Percentiles rank a stretch among this genome's conserved stretches.
Evolutionary conservation across 1,140 invertebrate genomes (phyloP).

Genomic region (Amyelois transitella): DNA sequence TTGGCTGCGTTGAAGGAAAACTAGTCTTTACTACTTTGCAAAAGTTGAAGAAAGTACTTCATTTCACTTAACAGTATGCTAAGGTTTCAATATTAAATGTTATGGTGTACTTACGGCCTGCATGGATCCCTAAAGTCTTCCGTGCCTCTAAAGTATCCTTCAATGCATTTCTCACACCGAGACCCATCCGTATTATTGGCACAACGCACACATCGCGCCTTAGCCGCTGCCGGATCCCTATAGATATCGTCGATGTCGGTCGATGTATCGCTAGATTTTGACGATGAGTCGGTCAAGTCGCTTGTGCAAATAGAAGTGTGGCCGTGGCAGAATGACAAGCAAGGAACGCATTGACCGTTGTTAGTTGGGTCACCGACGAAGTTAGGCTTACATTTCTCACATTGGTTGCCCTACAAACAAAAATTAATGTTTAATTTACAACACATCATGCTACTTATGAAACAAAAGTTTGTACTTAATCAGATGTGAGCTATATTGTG

Average conservation of each 20-base stretch:
- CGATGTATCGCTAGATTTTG: conserved; percentile 73
- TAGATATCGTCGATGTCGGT: conserved; percentile 74
- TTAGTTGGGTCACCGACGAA: conserved; percentile 94
- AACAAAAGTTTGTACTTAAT: too few species aligned
- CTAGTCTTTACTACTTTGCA: too few species aligned
- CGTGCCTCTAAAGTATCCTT: conserved; percentile 89
- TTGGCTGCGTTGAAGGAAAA: too few species aligned
- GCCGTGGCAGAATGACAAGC: conserved; percentile 91
- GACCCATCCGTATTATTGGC: conserved; percentile 88
- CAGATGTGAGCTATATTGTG: too few species aligned
- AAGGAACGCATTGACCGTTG: conserved; percentile 90
- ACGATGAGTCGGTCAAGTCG: conserved; percentile 49
- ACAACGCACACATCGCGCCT: conserved; percentile 90
- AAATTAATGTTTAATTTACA: neutral
- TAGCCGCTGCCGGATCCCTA: conserved; percentile 77
- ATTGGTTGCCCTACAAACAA: conserved; percentile 80
- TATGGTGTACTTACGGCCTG: conserved; percentile 78
- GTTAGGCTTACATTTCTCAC: conserved; percentile 90
- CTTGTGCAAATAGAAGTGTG: conserved; percentile 88
- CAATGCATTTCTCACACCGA: conserved; percentile 88
- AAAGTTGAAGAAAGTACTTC: too few species aligned
- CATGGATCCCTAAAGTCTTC: conserved; percentile 85
- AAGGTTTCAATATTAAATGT: neutral
- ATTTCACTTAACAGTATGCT: neutral
- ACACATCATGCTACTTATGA: too few species aligned